phyloP scores from a whole-genome alignment of 1,140 invertebrate genomes.

The Drosophila mojavensis region DNA sequence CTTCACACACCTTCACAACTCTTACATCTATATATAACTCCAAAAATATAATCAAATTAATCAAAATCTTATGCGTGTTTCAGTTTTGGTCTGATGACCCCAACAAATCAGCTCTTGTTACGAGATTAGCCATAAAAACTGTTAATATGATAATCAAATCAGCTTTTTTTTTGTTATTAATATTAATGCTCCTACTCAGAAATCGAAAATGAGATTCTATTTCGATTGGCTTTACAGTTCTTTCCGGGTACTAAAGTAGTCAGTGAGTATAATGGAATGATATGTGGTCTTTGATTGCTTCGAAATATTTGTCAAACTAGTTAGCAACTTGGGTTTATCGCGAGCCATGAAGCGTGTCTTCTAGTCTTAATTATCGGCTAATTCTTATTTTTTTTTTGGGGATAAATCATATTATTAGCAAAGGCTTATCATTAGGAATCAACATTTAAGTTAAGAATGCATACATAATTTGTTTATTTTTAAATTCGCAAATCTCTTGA shows the following conservation, averaged over 20 bases:
- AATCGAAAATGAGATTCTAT: constrained; percentile 45
- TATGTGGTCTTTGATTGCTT: background rate
- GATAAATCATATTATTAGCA: too few species aligned
- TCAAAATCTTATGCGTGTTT: constrained; percentile 14
- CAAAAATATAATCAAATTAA: constrained; percentile 19
- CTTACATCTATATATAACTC: constrained; percentile 19
- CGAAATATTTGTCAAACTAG: background rate
- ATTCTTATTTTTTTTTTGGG: too few species aligned
- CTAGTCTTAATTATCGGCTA: too few species aligned
- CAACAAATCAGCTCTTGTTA: constrained; percentile 22
- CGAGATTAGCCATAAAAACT: constrained; percentile 7
- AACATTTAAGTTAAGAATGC: too few species aligned
- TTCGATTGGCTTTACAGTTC: constrained; percentile 13
- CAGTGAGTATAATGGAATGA: background rate
- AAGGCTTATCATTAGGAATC: too few species aligned
- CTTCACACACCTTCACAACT: constrained; percentile 1
- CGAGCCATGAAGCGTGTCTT: background rate
- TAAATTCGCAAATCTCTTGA: too few species aligned
- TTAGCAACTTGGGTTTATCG: background rate
- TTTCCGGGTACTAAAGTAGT: constrained; percentile 22
- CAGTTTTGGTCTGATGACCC: constrained; percentile 25
- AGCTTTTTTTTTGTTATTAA: constrained; percentile 48
- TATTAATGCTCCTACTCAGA: constrained; percentile 70
- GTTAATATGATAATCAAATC: constrained; percentile 22
- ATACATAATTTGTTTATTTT: too few species aligned